A percentile compares a stretch with the other conserved stretches of the same genome.
Evolutionary conservation across 2,113 vertebrate genomes (phyloP).

Genomic region (Eira barbara): DNA sequence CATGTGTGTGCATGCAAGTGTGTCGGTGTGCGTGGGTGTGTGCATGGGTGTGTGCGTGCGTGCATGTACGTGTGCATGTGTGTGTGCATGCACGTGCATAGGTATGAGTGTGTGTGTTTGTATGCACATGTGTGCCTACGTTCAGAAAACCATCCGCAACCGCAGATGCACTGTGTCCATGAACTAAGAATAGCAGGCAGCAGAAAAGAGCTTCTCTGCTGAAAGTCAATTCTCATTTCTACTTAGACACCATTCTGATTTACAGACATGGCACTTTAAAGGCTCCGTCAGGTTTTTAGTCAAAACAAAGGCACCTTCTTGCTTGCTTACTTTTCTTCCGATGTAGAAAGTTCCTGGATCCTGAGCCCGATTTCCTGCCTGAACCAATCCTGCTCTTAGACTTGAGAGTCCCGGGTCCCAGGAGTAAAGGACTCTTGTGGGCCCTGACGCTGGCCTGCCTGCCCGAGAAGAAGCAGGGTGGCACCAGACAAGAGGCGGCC

Average conservation of each 20-base stretch:
- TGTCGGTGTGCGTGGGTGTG: too few species aligned
- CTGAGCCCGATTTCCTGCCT: background rate
- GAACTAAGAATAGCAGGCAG: background rate
- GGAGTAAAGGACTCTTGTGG: rapidly evolving
- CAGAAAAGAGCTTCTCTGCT: background rate
- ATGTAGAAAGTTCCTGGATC: background rate
- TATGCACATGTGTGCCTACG: background rate
- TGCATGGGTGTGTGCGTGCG: too few species aligned
- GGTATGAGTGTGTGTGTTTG: rapidly evolving
- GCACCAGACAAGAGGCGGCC: rapidly evolving
- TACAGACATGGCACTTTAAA: background rate
- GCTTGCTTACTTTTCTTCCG: background rate
- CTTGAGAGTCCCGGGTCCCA: background rate
- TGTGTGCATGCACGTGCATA: too few species aligned
- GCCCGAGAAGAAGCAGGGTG: rapidly evolving
- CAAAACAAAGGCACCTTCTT: background rate
- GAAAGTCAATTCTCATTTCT: background rate
- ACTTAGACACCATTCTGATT: background rate
- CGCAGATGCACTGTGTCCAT: rapidly evolving
- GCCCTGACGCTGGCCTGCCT: rapidly evolving
- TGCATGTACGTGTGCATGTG: too few species aligned
- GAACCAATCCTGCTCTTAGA: background rate
- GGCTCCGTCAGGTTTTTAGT: background rate
- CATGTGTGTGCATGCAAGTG: too few species aligned
- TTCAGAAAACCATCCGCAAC: background rate